Evolutionary conservation across 2,888 invertebrate genomes (phyloP), one percentile per base, ranked within the genome.

Genomic region (Sthenelais limicola): DNA sequence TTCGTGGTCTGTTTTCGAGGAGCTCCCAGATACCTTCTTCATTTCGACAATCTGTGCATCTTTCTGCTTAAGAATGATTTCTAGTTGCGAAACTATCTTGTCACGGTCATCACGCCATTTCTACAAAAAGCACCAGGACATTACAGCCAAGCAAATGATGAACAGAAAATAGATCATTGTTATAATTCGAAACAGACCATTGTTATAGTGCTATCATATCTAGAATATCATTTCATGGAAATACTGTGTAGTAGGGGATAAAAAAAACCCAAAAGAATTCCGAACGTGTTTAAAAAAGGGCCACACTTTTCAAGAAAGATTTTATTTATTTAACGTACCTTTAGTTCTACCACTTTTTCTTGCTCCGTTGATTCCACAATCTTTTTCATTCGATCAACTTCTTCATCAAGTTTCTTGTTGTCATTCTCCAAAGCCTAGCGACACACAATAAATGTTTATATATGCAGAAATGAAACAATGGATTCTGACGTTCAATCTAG

Each of bases 21-120:
- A 18, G 51, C 26, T 28, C 2, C 18, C 21, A 3, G 32, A 28
- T 1, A 26, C 4, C 9, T 66, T 33, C 71, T 71, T 54, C 33
- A 74, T 21, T n/a, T 66, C 66, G 15, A 15, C 35, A 15, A 75
- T 71, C 28, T 70, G 33, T 0, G 35, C 58, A 15, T 75, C 75
- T 35, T 75, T 75, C 54, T 75, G 56, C 18, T 73, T 71, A 5
- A 75, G 51, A 26, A 75, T 71, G 28, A 9, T 67, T 32, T 75
- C 73, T 2, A 75, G 43, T 15, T 68, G 54, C 0, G 24, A n/a
- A 3, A 75, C 75, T 15, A 75, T 51, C 21, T 71, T 71, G 68
- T 75, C 75, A 18, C 71, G 47, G n/a, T 75, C 73, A 4, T 68
- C 48, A 0, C 75, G 66, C 73, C 73, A 75, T 18, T 68, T 66